These are phyloP conservation scores for Patella pellucida DNA, from an alignment of 2,888 invertebrate species.

Conservation along the genomic window DNA sequence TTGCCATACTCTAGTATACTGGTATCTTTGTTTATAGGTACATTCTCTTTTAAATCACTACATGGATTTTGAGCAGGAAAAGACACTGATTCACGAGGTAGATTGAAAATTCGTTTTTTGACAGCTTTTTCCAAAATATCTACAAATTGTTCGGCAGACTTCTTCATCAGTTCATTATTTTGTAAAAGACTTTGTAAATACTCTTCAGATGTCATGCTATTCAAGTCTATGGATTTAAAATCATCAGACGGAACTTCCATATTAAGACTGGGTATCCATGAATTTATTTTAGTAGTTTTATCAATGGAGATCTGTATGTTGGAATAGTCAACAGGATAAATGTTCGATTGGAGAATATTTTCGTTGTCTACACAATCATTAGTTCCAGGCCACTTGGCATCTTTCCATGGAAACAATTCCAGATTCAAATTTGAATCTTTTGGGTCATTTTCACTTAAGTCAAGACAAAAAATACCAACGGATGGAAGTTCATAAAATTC, in stretches of 20 bases:
- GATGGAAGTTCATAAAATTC: slow-evolving; percentile 64
- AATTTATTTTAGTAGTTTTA: neutral
- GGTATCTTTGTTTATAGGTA: neutral
- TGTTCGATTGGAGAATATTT: slow-evolving; percentile 3
- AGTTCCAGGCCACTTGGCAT: slow-evolving; percentile 55
- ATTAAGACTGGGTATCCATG: slow-evolving; percentile 22
- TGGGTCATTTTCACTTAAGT: slow-evolving; percentile 36
- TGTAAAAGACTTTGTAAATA: slow-evolving; percentile 25
- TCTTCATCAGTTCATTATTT: slow-evolving; percentile 30
- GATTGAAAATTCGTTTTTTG: slow-evolving; percentile 51
- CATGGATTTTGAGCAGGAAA: slow-evolving; percentile 3
- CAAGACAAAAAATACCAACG: slow-evolving; percentile 69
- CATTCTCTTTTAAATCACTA: neutral
- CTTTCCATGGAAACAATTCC: slow-evolving; percentile 59
- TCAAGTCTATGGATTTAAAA: neutral
- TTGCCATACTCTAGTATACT: slow-evolving; percentile 73
- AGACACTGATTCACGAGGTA: slow-evolving; percentile 30
- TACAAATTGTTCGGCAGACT: slow-evolving; percentile 57
- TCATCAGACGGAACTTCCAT: neutral
- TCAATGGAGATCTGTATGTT: neutral
- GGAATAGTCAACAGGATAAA: neutral
- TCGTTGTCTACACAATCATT: slow-evolving; percentile 30
- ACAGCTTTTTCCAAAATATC: slow-evolving; percentile 63
- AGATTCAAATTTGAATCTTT: slow-evolving; percentile 2
- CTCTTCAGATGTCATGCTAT: neutral